Evolutionary conservation across 2,888 invertebrate species (phyloP).

Genomic region (Lochmaea capreae): DNA sequence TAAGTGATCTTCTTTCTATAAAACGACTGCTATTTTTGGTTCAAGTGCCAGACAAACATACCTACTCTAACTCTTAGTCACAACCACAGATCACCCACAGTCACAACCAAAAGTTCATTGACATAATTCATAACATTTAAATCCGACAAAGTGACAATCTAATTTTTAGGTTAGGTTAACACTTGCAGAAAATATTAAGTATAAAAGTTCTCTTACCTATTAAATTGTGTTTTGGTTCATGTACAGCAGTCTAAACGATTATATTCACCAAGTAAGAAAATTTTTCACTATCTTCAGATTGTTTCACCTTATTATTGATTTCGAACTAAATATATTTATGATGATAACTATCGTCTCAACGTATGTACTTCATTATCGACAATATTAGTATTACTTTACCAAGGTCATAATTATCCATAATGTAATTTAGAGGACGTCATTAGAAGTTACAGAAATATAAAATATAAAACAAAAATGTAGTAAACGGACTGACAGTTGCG

Average conservation of each 20-base stretch:
- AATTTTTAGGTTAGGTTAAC: constrained; percentile 10
- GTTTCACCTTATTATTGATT: constrained; percentile 17
- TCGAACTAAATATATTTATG: background rate
- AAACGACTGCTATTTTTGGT: too few relatives aligned
- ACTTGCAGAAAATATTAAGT: background rate
- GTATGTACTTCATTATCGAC: constrained; percentile 15
- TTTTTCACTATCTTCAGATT: background rate
- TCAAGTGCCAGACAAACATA: too few relatives aligned
- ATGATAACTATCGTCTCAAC: constrained; percentile 15
- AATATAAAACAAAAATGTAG: background rate
- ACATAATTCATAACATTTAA: constrained; percentile 1
- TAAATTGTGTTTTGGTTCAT: constrained; percentile 3
- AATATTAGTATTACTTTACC: constrained; percentile 20
- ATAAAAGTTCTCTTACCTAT: constrained; percentile 24
- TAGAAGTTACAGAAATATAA: constrained; percentile 11
- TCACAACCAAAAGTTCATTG: too few relatives aligned
- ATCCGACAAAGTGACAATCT: constrained; percentile 7
- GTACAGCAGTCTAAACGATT: background rate
- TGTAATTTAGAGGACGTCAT: constrained; percentile 13
- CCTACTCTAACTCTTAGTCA: too few relatives aligned
- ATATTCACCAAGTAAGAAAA: constrained; percentile 9
- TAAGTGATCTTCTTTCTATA: too few relatives aligned
- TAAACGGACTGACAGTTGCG: constrained; percentile 8
- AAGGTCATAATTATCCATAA: constrained; percentile 21
- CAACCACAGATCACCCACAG: too few relatives aligned